These are phyloP conservation scores for Eclectus roratus DNA, from an alignment of 2,113 vertebrate species.

Conservation along the genomic window DNA sequence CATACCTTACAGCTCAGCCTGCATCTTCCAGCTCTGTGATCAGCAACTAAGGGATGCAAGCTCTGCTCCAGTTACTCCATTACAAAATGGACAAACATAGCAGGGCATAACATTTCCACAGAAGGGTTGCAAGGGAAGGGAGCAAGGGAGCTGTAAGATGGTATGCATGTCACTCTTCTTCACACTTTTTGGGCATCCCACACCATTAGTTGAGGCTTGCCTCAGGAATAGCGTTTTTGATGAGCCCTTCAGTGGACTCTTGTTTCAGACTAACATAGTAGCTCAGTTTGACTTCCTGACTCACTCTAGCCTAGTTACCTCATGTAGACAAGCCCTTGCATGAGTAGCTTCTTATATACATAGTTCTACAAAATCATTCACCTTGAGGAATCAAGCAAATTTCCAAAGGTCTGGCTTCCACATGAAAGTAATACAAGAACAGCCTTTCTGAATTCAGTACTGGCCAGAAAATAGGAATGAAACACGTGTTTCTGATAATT, in stretches of 20 bases:
- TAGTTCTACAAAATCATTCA: background rate
- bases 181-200: background rate
- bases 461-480: constrained; percentile 7
- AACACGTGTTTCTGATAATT: constrained; percentile 44
- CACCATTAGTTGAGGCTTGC: background rate
- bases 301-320: background rate
- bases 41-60: background rate
- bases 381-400: constrained; percentile 3
- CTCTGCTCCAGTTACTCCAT: background rate
- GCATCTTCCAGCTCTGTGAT: background rate
- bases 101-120: background rate
- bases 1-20: background rate
- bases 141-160: background rate
- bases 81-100: background rate
- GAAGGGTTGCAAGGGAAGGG: background rate
- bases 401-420: constrained; percentile 28
- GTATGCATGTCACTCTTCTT: background rate
- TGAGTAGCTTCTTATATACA: background rate
- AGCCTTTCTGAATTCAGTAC: background rate
- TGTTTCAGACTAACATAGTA: background rate
- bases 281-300: background rate
- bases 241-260: background rate
- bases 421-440: constrained; percentile 14
- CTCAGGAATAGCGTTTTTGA: background rate
- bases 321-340: background rate